Conservation (phyloP, 2,888 invertebrate species). For the Volucella inanis region DNA sequence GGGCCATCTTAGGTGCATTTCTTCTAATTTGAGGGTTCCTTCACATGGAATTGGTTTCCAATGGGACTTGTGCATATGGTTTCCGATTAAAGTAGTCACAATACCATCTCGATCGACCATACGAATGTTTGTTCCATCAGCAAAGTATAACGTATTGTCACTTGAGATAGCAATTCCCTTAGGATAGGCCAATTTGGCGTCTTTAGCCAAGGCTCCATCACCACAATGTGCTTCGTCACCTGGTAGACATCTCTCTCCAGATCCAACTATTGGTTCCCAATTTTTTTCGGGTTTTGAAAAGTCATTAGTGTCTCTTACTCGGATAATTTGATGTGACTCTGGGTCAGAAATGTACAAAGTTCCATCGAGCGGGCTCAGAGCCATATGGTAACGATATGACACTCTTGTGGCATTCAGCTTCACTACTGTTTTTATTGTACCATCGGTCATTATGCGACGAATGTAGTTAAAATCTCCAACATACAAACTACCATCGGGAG, state of each 20-base stretch:
- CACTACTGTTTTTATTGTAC: conserved; percentile 84
- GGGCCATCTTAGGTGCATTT: conserved; percentile 97
- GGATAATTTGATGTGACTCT: conserved; percentile 96
- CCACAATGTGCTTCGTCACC: conserved; percentile 98
- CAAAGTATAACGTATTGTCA: conserved; percentile 96
- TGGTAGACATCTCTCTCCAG: conserved; percentile 95
- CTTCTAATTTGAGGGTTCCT: conserved; percentile 94
- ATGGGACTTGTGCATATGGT: conserved; percentile 95
- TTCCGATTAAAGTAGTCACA: conserved; percentile 95
- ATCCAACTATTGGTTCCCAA: conserved; percentile 97
- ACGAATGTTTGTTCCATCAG: conserved; percentile 96
- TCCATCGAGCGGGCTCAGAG: conserved; percentile 96
- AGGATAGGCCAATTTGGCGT: conserved; percentile 97
- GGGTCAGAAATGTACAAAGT: conserved; percentile 97
- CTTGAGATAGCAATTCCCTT: conserved; percentile 97
- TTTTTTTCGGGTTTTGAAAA: conserved; percentile 94
- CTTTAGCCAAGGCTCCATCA: conserved; percentile 95
- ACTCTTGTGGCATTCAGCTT: conserved; percentile 93
- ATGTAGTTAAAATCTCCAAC: conserved; percentile 98
- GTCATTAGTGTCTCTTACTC: conserved; percentile 92
- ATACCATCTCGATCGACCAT: conserved; percentile 96
- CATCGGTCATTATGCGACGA: conserved; percentile 93
- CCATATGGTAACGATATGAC: conserved; percentile 98
- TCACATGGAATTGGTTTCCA: conserved; percentile 97
- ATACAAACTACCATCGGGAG: conserved; percentile 96